Base-by-base conservation (phyloP, 1,140 invertebrate genomes). In the Caenorhabditis brenneri region DNA sequence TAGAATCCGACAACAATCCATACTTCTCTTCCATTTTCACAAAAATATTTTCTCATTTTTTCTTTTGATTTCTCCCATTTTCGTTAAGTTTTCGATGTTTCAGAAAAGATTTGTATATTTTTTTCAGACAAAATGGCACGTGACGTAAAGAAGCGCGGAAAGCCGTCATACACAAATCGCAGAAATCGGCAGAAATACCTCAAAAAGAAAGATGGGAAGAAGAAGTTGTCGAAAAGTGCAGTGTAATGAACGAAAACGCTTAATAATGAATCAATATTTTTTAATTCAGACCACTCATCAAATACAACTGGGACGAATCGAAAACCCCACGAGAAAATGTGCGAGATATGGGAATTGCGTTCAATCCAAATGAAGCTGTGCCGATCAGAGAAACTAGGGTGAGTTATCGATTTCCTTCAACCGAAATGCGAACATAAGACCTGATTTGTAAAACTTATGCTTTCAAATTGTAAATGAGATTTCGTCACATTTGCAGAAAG, bases 401-500 rank as follows among this genome's bases (percentile, higher is more conserved):
- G 10, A 46, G 65, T 65, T 22, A 4, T n/a, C n/a, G n/a, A n/a
- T n/a, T n/a, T n/a, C n/a, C n/a, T n/a, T n/a, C n/a, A n/a, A n/a
- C n/a, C n/a, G n/a, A n/a, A n/a, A n/a, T n/a, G n/a, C n/a, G n/a
- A n/a, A n/a, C n/a, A n/a, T n/a, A n/a, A n/a, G n/a, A n/a, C n/a
- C n/a, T n/a, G n/a, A n/a, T n/a, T n/a, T n/a, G n/a, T n/a, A n/a
- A n/a, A n/a, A n/a, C n/a, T n/a, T n/a, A n/a, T n/a, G n/a, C n/a
- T n/a, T n/a, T n/a, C n/a, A n/a, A n/a, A n/a, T n/a, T n/a, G n/a
- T n/a, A n/a, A n/a, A n/a, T n/a, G 42, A 46, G 10, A 46, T 46
- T 46, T 46, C 42, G 16, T 46, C 42, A 29, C 31, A 19, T 74
- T 55, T 99, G 36, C 99, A 98, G 90, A 96, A 95, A 80, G 97